These are phyloP conservation scores for Pseudomyrmex pallidus DNA, from an alignment of 1,140 invertebrate species.

Conservation along the genomic window DNA sequence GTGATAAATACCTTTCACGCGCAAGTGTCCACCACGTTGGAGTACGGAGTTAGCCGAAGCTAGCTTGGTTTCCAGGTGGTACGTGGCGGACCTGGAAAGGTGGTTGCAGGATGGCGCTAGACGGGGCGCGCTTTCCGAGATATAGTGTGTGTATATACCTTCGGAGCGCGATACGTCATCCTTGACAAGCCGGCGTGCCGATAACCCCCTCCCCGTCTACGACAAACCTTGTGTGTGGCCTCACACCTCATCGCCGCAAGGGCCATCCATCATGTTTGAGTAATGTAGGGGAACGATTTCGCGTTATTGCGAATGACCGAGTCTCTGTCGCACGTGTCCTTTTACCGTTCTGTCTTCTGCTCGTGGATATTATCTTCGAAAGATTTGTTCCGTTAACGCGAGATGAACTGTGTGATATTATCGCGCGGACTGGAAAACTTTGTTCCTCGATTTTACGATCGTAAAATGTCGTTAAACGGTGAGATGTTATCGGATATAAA, in stretches of 20 bases:
- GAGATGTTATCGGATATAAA: too few species aligned
- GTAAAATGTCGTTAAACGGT: too few species aligned
- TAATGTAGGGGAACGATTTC: conserved; percentile 80
- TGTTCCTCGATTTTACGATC: too few species aligned
- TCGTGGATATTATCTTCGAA: conserved; percentile 49
- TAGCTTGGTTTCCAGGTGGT: conserved; percentile 66
- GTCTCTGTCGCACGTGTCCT: conserved; percentile 53
- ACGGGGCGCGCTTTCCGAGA: conserved; percentile 45
- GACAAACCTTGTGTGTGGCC: conserved; percentile 69
- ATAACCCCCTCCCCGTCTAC: conserved; percentile 68
- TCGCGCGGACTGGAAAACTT: not conserved
- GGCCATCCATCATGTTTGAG: conserved; percentile 81
- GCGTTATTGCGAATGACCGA: conserved; percentile 77
- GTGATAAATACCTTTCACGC: conserved; percentile 71
- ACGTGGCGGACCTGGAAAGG: conserved; percentile 26
- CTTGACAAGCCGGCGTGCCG: conserved; percentile 72
- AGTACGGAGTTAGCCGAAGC: conserved; percentile 44
- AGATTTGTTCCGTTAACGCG: conserved; percentile 57
- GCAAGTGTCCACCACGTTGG: conserved; percentile 64
- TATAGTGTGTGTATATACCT: conserved; percentile 58
- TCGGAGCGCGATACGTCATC: conserved; percentile 76
- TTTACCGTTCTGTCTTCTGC: conserved; percentile 40
- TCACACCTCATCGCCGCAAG: conserved; percentile 74
- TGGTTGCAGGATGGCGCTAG: conserved; percentile 62
- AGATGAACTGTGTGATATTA: conserved; percentile 36